phyloP scores from a whole-genome alignment of 2,888 invertebrate species.

The Cylindroiulus punctatus region DNA sequence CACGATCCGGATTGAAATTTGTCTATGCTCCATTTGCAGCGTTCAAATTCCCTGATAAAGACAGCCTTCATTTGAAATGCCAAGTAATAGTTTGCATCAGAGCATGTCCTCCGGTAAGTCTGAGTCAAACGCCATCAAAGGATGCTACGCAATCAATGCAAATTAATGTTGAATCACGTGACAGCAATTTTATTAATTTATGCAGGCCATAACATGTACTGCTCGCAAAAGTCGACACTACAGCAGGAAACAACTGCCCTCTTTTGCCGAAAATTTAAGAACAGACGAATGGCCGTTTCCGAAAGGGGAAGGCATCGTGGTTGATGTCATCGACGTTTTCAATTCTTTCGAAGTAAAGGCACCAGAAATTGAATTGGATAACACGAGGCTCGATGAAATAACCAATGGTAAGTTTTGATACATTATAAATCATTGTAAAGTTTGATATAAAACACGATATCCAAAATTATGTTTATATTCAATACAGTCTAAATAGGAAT shows the following conservation, averaged over 20 bases:
- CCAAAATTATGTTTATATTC: no score
- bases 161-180: no score
- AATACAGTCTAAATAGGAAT: no score
- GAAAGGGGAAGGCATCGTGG: conserved; percentile 63
- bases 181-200: not conserved
- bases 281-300: not conserved
- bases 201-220: not conserved
- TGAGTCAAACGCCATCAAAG: not conserved
- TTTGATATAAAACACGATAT: no score
- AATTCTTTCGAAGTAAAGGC: conserved; percentile 83
- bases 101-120: conserved; percentile 73
- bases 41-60: conserved; percentile 84
- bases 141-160: no score
- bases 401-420: not conserved
- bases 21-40: conserved; percentile 76
- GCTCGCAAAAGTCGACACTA: conserved; percentile 56
- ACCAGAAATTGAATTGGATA: conserved; percentile 74
- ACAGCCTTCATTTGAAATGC: conserved; percentile 80
- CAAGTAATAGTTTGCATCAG: conserved; percentile 80
- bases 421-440: no score
- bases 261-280: conserved; percentile 49
- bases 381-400: not conserved
- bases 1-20: conserved; percentile 61
- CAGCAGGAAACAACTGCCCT: conserved; percentile 55
- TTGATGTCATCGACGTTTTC: conserved; percentile 78